These are phyloP conservation scores for Eristalis intricaria DNA, from an alignment of 2,888 invertebrate species.

Conservation along the genomic window DNA sequence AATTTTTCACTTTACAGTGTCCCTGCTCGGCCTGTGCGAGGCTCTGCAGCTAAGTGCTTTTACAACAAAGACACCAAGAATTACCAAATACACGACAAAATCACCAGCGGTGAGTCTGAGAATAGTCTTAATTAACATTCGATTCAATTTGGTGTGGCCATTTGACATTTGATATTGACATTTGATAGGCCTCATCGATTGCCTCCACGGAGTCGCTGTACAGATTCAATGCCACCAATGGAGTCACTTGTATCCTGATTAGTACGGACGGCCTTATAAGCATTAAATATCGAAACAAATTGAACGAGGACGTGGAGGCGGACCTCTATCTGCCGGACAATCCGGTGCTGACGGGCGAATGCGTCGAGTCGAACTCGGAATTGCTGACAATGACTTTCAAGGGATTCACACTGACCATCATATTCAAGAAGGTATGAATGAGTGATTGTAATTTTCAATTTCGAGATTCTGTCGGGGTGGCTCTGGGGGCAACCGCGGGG, in stretches of 20 bases:
- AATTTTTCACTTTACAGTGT: slow-evolving; percentile 71
- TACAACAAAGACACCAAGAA: slow-evolving; percentile 85
- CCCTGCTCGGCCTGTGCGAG: slow-evolving; percentile 73
- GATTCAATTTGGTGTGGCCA: not conserved
- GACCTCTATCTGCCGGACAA: slow-evolving; percentile 89
- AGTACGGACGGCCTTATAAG: slow-evolving; percentile 87
- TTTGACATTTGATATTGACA: not conserved
- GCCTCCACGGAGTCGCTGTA: slow-evolving; percentile 84
- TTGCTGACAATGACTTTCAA: slow-evolving; percentile 88
- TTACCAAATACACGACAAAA: slow-evolving; percentile 85
- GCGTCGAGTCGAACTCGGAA: slow-evolving; percentile 88
- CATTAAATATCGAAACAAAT: slow-evolving; percentile 87
- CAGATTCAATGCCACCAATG: slow-evolving; percentile 86
- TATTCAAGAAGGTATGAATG: slow-evolving; percentile 88
- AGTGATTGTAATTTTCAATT: not conserved
- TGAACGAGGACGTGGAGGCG: slow-evolving; percentile 85
- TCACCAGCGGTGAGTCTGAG: slow-evolving; percentile 78
- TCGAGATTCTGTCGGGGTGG: not conserved
- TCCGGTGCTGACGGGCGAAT: slow-evolving; percentile 88
- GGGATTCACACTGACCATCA: slow-evolving; percentile 88
- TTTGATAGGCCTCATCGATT: slow-evolving; percentile 77
- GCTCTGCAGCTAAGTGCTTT: slow-evolving; percentile 83
- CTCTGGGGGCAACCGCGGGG: not conserved
- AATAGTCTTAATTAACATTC: not conserved
- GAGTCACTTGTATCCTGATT: slow-evolving; percentile 90